phyloP scores from a whole-genome alignment of 2,113 vertebrate species.

The Tachuris rubrigastra region DNA sequence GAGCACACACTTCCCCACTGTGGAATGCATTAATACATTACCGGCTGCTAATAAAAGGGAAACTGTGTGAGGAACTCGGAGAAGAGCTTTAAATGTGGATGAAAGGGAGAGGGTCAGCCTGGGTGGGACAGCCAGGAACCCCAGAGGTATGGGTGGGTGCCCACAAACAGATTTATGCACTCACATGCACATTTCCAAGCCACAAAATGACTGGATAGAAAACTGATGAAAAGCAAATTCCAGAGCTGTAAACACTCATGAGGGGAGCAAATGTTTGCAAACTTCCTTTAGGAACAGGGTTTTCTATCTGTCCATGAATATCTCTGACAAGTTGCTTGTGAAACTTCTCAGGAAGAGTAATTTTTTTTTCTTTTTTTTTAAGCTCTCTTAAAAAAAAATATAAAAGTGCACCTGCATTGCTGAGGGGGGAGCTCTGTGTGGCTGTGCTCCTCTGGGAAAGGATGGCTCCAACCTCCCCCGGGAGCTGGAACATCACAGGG shows the following conservation, averaged over 20 bases:
- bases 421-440: not conserved
- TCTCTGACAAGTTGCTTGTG: not conserved
- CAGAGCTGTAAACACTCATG: not conserved
- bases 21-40: conserved; percentile 47
- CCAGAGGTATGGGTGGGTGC: rapidly evolving
- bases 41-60: conserved; percentile 32
- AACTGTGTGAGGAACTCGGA: not conserved
- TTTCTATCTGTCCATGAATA: not conserved
- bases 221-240: not conserved
- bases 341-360: not conserved
- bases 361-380: not conserved
- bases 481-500: not conserved
- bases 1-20: conserved; percentile 36
- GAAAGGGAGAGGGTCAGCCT: not conserved
- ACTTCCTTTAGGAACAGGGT: not conserved
- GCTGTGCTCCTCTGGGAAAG: not conserved
- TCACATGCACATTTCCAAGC: rapidly evolving
- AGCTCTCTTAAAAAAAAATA: not conserved
- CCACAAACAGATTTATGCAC: not conserved
- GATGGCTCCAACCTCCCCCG: rapidly evolving
- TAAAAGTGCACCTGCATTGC: not conserved
- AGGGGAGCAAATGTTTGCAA: not conserved
- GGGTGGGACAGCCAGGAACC: not conserved
- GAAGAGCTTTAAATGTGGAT: not conserved
- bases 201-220: not conserved